Evolutionary conservation across 2,113 vertebrate genomes (phyloP).

Genomic region (Nyctereutes procyonoides): DNA sequence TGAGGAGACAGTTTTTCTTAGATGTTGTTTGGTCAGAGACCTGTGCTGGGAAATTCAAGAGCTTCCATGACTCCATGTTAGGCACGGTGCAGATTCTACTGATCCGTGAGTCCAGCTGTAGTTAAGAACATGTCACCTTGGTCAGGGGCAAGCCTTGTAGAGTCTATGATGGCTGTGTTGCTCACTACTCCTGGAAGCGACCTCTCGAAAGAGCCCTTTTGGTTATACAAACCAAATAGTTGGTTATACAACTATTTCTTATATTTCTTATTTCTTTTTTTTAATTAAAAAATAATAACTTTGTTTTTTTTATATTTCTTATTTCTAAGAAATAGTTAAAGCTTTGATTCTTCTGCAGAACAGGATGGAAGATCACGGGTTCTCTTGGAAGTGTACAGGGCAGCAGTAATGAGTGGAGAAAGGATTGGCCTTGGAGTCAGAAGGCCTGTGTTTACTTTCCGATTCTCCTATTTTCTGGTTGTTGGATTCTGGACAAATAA

Average conservation of each 20-base stretch:
- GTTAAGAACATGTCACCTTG: not conserved
- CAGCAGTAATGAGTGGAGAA: not conserved
- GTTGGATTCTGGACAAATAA: not conserved
- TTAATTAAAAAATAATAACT: no score
- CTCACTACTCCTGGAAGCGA: not conserved
- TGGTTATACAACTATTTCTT: no score
- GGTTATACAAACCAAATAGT: not conserved
- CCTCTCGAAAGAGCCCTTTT: not conserved
- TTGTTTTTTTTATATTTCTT: not conserved
- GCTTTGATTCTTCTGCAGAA: not conserved
- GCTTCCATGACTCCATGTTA: not conserved
- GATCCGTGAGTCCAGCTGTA: not conserved
- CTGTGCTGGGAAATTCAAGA: not conserved
- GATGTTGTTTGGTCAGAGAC: not conserved
- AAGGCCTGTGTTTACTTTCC: not conserved
- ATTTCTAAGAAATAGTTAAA: not conserved
- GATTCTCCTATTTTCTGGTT: not conserved
- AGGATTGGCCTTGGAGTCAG: not conserved
- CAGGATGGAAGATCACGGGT: not conserved
- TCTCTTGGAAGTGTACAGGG: not conserved
- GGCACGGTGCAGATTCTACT: not conserved
- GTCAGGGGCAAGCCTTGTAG: not conserved
- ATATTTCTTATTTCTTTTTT: not conserved
- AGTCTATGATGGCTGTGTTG: not conserved
- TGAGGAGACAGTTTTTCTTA: not conserved